phyloP scores from a whole-genome alignment of 1,140 invertebrate species.

The Bombus consobrinus region DNA sequence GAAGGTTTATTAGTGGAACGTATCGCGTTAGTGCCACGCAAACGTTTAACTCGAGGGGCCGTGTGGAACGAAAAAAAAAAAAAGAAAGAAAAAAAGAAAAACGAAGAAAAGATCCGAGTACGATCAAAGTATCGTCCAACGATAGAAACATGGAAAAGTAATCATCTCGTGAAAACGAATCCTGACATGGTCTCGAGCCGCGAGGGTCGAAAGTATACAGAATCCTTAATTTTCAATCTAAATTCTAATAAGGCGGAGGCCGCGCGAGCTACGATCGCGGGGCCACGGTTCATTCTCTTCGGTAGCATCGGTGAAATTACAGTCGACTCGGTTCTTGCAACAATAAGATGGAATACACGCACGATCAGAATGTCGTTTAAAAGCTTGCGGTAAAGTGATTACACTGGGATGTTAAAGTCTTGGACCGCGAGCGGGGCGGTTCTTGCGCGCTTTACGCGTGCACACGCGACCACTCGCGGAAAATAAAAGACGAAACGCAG shows the following conservation, averaged over 20 bases:
- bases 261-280: not conserved
- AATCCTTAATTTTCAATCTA: conserved; percentile 69
- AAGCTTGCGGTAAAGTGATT: conserved; percentile 65
- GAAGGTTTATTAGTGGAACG: conserved; percentile 18
- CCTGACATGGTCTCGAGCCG: not conserved
- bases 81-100: no score
- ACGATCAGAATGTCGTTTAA: conserved; percentile 69
- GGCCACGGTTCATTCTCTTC: conserved; percentile 53
- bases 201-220: conserved; percentile 26
- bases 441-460: conserved; percentile 56
- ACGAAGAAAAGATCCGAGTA: not conserved
- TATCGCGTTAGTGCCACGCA: conserved; percentile 7
- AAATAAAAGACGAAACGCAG: conserved; percentile 59
- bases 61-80: not conserved
- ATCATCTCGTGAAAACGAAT: conserved; percentile 29
- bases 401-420: conserved; percentile 56
- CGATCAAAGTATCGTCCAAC: conserved; percentile 18
- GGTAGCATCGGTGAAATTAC: conserved; percentile 62
- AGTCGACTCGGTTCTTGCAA: conserved; percentile 57
- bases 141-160: conserved; percentile 22
- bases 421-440: conserved; percentile 45
- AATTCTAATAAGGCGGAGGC: conserved; percentile 62
- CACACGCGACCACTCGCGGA: conserved; percentile 59
- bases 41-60: not conserved
- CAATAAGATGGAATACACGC: conserved; percentile 63